Percentiles rank a stretch among this genome's conserved stretches.
Evolutionary conservation across 2,113 vertebrate genomes (phyloP).

Genomic region (Neodontobutis hainanensis): DNA sequence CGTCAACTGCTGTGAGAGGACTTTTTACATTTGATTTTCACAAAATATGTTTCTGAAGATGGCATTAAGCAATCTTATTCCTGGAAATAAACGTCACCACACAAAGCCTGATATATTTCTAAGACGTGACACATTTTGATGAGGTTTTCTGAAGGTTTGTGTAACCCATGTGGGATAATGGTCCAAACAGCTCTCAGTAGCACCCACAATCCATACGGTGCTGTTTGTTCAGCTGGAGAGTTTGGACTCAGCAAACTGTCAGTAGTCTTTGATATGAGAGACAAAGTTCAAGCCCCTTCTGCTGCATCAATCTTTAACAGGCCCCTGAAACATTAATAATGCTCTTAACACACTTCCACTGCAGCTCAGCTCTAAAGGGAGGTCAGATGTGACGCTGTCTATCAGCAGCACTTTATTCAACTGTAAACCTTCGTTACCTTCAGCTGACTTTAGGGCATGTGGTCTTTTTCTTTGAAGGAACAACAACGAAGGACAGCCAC

Average conservation of each 20-base stretch:
- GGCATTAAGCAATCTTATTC: no score
- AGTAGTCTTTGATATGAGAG: constrained; percentile 9
- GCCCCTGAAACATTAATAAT: constrained; percentile 59
- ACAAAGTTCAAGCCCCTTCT: constrained; percentile 38
- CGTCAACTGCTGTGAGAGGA: no score
- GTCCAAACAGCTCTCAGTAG: no score
- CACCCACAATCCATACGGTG: not conserved
- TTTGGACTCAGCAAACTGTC: constrained; percentile 6
- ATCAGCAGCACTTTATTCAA: not conserved
- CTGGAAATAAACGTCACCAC: no score
- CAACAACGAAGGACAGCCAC: no score
- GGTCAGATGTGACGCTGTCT: not conserved
- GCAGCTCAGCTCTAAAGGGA: not conserved
- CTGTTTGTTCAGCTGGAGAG: not conserved
- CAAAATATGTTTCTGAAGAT: no score
- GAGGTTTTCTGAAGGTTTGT: not conserved
- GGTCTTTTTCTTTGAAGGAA: no score
- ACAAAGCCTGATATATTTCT: no score
- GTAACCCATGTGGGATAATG: no score
- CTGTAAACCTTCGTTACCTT: no score
- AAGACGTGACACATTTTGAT: not conserved
- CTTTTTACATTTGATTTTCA: no score
- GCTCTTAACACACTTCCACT: constrained; percentile 23
- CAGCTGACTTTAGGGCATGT: not conserved
- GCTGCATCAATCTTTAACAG: constrained; percentile 55